phyloP scores from a whole-genome alignment of 2,888 invertebrate genomes.

The Parascotia fuliginaria region DNA sequence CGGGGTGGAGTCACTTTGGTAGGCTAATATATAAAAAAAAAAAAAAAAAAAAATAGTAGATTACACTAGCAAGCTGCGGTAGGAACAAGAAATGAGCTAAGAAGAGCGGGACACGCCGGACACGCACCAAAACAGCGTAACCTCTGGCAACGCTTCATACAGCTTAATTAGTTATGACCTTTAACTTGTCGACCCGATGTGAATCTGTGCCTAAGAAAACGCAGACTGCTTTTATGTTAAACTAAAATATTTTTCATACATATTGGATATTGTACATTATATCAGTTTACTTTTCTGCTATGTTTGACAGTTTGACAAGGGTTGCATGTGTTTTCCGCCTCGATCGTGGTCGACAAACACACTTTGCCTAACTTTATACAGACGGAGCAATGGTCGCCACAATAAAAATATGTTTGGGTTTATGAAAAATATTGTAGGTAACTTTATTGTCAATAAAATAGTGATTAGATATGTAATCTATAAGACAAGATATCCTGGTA shows the following conservation, averaged over 20 bases:
- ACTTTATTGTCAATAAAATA: slow-evolving; percentile 9
- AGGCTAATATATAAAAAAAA: no score
- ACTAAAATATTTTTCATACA: not conserved
- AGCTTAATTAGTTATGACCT: no score
- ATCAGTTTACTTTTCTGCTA: slow-evolving; percentile 25
- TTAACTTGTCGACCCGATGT: no score
- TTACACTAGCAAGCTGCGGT: no score
- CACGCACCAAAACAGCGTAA: no score
- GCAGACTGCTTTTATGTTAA: not conserved
- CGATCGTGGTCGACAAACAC: slow-evolving; percentile 22
- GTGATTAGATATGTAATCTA: slow-evolving; percentile 1
- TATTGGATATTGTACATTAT: not conserved
- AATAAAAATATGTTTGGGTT: slow-evolving; percentile 18
- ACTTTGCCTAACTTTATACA: slow-evolving; percentile 8
- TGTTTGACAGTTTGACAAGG: slow-evolving; percentile 39
- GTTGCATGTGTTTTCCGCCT: slow-evolving; percentile 27
- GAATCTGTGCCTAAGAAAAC: not conserved
- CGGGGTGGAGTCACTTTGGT: no score
- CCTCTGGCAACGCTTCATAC: no score
- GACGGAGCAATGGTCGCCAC: not conserved
- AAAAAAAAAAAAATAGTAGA: no score
- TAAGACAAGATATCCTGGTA: no score
- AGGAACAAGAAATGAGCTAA: no score
- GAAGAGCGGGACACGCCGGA: no score
- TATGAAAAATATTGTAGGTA: slow-evolving; percentile 4